Conservation (phyloP, 2,888 invertebrate genomes). For the Tinea trinotella region DNA sequence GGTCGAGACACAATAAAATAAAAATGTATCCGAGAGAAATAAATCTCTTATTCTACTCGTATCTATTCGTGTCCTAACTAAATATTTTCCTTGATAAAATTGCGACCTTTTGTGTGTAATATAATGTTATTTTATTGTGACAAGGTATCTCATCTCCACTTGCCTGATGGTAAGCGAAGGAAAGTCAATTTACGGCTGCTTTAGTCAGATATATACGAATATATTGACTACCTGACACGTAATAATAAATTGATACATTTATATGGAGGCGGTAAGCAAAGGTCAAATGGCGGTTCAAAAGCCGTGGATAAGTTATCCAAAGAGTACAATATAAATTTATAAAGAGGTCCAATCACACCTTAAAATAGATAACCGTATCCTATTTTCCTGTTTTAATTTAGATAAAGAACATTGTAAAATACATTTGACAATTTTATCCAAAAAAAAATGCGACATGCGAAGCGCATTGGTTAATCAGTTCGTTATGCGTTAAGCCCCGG, state of each 20-base stretch:
- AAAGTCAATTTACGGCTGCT: no score
- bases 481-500: no score
- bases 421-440: background rate
- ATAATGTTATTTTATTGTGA: background rate
- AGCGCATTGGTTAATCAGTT: no score
- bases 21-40: no score
- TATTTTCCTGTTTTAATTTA: background rate
- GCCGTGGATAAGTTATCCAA: constrained; percentile 9
- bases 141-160: no score
- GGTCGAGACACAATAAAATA: no score
- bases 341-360: background rate
- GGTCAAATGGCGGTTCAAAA: constrained; percentile 10
- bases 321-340: background rate
- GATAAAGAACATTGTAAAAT: background rate
- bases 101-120: background rate
- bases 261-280: constrained; percentile 7
- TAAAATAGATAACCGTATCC: constrained; percentile 2
- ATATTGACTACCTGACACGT: background rate
- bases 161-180: no score
- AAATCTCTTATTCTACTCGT: background rate
- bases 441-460: no score
- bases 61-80: background rate
- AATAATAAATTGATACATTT: constrained; percentile 1
- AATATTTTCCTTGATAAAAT: background rate
- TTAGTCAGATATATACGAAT: no score